Evolutionary conservation across 1,140 invertebrate species (phyloP).

Genomic region (Tyrophagus putrescentiae): DNA sequence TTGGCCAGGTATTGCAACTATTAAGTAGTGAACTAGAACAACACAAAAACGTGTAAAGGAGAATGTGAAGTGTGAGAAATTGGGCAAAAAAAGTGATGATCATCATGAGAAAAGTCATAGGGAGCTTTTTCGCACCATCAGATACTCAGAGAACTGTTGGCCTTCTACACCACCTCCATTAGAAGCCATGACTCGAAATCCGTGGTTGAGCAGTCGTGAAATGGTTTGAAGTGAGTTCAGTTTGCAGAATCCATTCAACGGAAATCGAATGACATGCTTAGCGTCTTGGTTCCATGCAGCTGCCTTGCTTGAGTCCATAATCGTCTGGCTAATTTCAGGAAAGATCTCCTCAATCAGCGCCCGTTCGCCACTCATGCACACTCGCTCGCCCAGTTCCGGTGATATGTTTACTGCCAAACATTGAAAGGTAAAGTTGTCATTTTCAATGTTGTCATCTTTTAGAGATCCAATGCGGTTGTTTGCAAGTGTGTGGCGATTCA

Average conservation of each 20-base stretch:
- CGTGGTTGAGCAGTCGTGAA: slow-evolving; percentile 64
- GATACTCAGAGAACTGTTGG: slow-evolving; percentile 80
- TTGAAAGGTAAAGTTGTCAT: slow-evolving; percentile 41
- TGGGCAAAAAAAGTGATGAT: no score
- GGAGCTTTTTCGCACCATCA: slow-evolving; percentile 62
- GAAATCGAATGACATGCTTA: slow-evolving; percentile 70
- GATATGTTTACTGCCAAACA: slow-evolving; percentile 72
- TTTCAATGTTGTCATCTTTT: slow-evolving; percentile 19
- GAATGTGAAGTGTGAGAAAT: no score
- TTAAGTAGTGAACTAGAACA: no score
- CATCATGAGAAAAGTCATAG: no score
- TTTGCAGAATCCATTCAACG: slow-evolving; percentile 80
- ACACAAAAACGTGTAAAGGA: no score
- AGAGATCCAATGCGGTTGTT: neutral
- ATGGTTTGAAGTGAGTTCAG: slow-evolving; percentile 78
- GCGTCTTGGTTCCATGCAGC: slow-evolving; percentile 67
- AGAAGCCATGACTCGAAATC: slow-evolving; percentile 63
- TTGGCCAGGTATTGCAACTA: no score
- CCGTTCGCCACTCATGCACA: slow-evolving; percentile 36
- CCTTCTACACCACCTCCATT: slow-evolving; percentile 75
- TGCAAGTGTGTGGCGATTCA: no score
- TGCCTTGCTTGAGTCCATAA: slow-evolving; percentile 60
- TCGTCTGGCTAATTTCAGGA: slow-evolving; percentile 66
- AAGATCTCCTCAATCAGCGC: slow-evolving; percentile 46
- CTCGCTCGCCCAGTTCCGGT: slow-evolving; percentile 57